Conservation (phyloP, 2,888 invertebrate species). For the Notocelia uddmanniana region DNA sequence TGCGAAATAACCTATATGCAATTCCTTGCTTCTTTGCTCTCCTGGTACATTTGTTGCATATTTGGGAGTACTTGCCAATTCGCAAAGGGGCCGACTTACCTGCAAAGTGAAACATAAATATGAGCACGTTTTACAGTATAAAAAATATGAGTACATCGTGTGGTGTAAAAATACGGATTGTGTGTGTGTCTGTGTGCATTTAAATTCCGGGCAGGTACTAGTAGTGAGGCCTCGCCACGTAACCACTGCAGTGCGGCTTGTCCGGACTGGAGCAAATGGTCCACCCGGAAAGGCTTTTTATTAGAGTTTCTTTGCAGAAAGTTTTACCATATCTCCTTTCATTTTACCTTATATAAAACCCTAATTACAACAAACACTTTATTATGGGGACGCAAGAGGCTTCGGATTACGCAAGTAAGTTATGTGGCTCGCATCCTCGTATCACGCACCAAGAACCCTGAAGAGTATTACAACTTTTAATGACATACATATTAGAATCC, state of each 20-base stretch:
- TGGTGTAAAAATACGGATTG: background rate
- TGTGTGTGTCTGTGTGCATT: background rate
- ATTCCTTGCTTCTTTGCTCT: constrained; percentile 58
- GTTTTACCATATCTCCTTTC: background rate
- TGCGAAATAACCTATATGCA: constrained; percentile 68
- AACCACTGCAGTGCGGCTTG: constrained; percentile 76
- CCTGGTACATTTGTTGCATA: constrained; percentile 74
- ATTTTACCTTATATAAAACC: background rate
- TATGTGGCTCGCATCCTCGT: background rate
- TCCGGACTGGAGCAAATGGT: constrained; percentile 47
- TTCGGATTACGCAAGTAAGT: constrained; percentile 25
- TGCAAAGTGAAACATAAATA: constrained; percentile 56
- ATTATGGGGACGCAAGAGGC: background rate
- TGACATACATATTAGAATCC: constrained; percentile 23
- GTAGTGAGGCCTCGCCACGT: constrained; percentile 66
- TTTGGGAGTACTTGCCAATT: constrained; percentile 53
- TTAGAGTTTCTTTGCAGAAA: constrained; percentile 36
- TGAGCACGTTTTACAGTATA: background rate
- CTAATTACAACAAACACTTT: constrained; percentile 7
- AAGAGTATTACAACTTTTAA: constrained; percentile 35
- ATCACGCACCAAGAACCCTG: constrained; percentile 24
- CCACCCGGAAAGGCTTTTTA: constrained; percentile 32
- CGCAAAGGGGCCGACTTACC: constrained; percentile 58
- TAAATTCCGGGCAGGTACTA: constrained; percentile 33
- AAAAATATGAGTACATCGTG: background rate